Percentiles rank a stretch among this genome's conserved stretches.
phyloP scores from a whole-genome alignment of 1,140 invertebrate genomes.

The Eupristina koningsbergeri region DNA sequence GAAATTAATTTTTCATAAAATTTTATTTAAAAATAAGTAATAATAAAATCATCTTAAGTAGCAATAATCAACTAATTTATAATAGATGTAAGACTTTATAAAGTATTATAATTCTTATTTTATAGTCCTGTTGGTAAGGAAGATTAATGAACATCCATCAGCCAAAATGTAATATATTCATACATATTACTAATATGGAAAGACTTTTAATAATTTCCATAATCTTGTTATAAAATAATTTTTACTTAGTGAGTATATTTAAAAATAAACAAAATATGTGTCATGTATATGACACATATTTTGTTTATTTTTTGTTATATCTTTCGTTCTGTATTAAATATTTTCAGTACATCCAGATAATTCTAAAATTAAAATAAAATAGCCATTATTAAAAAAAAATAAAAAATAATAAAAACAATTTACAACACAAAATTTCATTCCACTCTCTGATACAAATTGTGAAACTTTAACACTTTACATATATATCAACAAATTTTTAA shows the following conservation, averaged over 20 bases:
- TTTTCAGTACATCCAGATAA: conserved; percentile 1
- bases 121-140: background rate
- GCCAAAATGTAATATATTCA: background rate
- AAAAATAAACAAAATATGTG: background rate
- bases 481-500: conserved; percentile 47
- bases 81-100: background rate
- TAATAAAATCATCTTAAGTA: background rate
- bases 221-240: background rate
- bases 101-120: conserved; percentile 2
- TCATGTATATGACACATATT: background rate
- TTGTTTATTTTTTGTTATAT: background rate
- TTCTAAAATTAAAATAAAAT: conserved; percentile 2
- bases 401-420: conserved; percentile 29
- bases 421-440: conserved; percentile 32
- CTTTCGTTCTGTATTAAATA: background rate
- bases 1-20: background rate
- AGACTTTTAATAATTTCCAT: background rate
- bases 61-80: too few species aligned
- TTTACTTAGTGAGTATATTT: background rate
- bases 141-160: background rate
- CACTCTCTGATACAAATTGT: background rate
- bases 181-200: background rate
- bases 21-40: background rate
- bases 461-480: conserved; percentile 28
- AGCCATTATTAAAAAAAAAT: conserved; percentile 33